Base-by-base conservation (phyloP, 2,113 vertebrate genomes). In the Chaetodon trifascialis region DNA sequence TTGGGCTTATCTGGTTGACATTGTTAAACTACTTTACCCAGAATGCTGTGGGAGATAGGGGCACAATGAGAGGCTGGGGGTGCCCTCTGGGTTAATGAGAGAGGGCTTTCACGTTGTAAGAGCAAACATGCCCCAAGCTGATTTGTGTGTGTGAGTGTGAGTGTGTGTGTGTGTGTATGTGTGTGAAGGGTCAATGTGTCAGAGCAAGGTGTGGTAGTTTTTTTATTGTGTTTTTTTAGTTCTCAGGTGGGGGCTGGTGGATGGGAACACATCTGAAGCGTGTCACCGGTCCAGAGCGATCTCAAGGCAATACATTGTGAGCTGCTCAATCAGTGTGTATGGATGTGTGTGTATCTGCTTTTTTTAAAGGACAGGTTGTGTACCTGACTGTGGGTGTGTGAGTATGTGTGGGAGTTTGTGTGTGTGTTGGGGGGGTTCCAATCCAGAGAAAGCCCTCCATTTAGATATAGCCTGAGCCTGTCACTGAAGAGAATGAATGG, bases 21-120 rank as follows among this genome's bases (percentile, higher is more conserved):
- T 93, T 94, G 94, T 93, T 92, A 94, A 93, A 94, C 94, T 94
- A 94, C 94, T 94, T 93, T 94, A 94, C 92, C 94, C 93, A 94
- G 89, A 94, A 94, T 94, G 92, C 93, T 56, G 85, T 30, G 40
- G 86, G 87, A 94, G 92, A 94, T 93, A 93, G 86, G 88, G 89
- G 83, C 85, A 94, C 92, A 93, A 94, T 94, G 79, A 85, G 72
- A 88, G 91, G 78, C 83, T 76, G 56, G 75, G 81, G 91, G 80
- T 87, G 91, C 87, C 88, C 90, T 89, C 83, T 73, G 79, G 92
- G 93, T 93, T 94, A 94, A 94, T 94, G 93, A 93, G 88, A 86
- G 88, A 88, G 73, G 87, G 89, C 88, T 94, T 94, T 94, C 82
- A 91, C 79, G 4, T 86, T 38, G 70, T 85, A 63, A 85, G 87